These are phyloP conservation scores for Globia sparganii DNA, from an alignment of 2,888 invertebrate species.

Conservation along the genomic window DNA sequence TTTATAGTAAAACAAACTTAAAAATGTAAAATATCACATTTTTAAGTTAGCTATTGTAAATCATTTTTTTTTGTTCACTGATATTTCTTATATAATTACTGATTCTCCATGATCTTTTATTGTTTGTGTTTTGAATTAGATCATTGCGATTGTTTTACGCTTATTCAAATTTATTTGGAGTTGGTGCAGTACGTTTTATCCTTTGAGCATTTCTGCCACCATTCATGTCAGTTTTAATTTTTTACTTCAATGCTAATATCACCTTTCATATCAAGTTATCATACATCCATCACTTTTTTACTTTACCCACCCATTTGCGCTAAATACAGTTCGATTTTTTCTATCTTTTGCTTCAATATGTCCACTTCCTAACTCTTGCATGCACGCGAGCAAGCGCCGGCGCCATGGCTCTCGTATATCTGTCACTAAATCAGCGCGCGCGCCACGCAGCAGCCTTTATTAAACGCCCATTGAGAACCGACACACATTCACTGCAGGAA, in stretches of 20 bases:
- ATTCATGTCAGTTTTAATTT: neutral
- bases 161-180: neutral
- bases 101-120: neutral
- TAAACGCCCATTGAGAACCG: slow-evolving; percentile 58
- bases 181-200: neutral
- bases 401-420: slow-evolving; percentile 72
- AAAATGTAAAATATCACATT: too few relatives aligned
- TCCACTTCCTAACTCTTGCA: slow-evolving; percentile 29
- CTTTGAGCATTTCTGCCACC: neutral
- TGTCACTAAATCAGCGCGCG: slow-evolving; percentile 62
- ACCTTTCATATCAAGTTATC: neutral
- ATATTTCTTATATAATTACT: neutral
- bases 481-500: slow-evolving; percentile 49
- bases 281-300: neutral
- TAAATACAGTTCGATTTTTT: neutral
- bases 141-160: neutral
- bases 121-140: neutral
- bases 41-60: neutral
- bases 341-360: neutral
- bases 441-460: slow-evolving; percentile 56
- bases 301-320: neutral
- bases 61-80: neutral
- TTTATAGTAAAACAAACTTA: too few relatives aligned
- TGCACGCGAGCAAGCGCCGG: slow-evolving; percentile 51
- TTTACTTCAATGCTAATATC: neutral